These are phyloP conservation scores for Capreolus pygargus DNA, from an alignment of 2,113 vertebrate species.

Conservation along the genomic window DNA sequence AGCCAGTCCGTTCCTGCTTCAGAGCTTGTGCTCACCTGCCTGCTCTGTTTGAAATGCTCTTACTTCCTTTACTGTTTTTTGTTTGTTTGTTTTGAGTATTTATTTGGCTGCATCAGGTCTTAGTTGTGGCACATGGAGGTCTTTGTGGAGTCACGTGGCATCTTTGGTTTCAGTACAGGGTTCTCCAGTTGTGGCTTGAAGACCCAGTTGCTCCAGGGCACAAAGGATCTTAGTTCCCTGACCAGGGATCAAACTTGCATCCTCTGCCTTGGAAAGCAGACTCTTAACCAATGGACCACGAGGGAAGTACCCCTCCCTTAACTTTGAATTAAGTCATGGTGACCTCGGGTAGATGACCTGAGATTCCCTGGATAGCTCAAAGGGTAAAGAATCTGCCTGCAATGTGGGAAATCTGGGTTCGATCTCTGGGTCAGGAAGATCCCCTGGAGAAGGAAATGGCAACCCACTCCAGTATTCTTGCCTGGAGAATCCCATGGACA, in stretches of 20 bases:
- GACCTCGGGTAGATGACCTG: background rate
- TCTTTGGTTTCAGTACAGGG: background rate
- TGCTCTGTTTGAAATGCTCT: background rate
- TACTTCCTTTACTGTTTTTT: accelerated
- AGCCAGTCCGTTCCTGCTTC: accelerated
- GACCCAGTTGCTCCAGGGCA: background rate
- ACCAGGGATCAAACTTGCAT: background rate
- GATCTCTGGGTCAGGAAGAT: background rate
- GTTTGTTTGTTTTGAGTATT: background rate
- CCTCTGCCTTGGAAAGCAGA: background rate
- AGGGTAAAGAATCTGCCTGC: background rate
- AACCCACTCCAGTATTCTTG: background rate
- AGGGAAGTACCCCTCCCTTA: background rate
- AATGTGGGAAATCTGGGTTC: background rate
- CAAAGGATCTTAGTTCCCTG: background rate
- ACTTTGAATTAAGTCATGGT: background rate
- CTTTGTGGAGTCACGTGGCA: background rate
- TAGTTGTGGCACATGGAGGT: background rate
- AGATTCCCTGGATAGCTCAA: background rate
- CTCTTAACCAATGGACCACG: background rate
- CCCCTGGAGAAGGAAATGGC: background rate
- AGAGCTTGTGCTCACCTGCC: background rate
- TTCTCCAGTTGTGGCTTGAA: background rate
- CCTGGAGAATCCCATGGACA: background rate
- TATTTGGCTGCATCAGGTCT: background rate